These are phyloP conservation scores for Catocala fraxini DNA, from an alignment of 2,888 invertebrate genomes.

Conservation along the genomic window DNA sequence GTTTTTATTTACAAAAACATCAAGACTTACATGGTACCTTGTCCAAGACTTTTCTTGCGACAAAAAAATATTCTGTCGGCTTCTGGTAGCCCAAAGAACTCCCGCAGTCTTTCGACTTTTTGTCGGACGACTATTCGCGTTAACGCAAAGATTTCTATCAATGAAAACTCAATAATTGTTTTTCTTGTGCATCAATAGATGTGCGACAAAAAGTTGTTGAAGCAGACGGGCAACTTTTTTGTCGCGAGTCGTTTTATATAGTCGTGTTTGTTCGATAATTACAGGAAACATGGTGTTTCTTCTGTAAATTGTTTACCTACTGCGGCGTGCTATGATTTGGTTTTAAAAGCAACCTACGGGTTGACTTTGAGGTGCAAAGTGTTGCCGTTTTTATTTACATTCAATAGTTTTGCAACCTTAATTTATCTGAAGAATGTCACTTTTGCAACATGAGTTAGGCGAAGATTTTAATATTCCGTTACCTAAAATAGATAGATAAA, in stretches of 20 bases:
- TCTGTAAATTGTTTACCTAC: neutral
- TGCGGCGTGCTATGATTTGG: neutral
- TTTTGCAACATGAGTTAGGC: no score
- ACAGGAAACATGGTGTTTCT: slow-evolving; percentile 11
- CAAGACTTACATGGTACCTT: slow-evolving; percentile 7
- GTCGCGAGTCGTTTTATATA: neutral
- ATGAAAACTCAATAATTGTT: slow-evolving; percentile 18
- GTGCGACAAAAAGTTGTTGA: slow-evolving; percentile 8
- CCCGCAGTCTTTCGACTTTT: slow-evolving; percentile 20
- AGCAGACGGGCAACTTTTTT: neutral
- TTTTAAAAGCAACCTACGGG: neutral
- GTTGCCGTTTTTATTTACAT: neutral
- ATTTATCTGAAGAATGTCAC: no score
- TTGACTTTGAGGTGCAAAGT: neutral
- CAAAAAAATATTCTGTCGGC: slow-evolving; percentile 12
- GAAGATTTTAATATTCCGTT: no score
- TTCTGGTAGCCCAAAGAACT: slow-evolving; percentile 14
- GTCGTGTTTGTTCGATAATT: slow-evolving; percentile 4
- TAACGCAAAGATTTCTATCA: slow-evolving; percentile 23
- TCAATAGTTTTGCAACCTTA: neutral
- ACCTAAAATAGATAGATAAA: no score
- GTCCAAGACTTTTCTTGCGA: slow-evolving; percentile 13
- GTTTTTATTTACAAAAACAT: slow-evolving; percentile 1
- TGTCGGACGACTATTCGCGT: slow-evolving; percentile 19
- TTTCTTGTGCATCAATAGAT: neutral